Conservation (phyloP, 2,888 invertebrate species). For the Drosophila flavopinicola region DNA sequence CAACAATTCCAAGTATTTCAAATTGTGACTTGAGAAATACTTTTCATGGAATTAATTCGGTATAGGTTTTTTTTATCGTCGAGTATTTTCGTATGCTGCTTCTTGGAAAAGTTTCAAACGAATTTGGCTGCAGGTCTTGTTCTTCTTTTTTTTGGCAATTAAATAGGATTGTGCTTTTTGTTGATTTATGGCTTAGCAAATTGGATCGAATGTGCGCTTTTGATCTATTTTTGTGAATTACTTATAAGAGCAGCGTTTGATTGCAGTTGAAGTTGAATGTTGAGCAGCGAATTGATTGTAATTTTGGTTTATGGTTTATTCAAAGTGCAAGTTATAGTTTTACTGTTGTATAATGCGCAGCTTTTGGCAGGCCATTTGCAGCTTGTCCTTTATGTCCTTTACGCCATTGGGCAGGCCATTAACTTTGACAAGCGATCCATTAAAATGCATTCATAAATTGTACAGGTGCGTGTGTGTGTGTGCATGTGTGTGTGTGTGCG, state of each 20-base stretch:
- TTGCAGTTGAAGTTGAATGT: too few species aligned
- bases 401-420: constrained; percentile 42
- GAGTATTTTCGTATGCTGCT: neutral
- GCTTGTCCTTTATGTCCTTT: constrained; percentile 31
- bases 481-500: constrained; percentile 11
- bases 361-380: constrained; percentile 46
- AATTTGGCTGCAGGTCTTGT: neutral
- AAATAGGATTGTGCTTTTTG: neutral
- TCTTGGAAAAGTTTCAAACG: neutral
- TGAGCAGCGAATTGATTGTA: too few species aligned
- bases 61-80: neutral
- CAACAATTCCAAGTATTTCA: neutral
- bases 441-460: constrained; percentile 74
- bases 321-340: neutral
- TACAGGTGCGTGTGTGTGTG: constrained; percentile 53
- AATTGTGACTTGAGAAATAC: neutral
- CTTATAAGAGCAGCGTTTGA: too few species aligned
- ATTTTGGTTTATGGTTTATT: too few species aligned
- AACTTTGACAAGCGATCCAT: constrained; percentile 72
- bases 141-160: neutral
- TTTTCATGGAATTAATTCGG: neutral
- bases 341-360: constrained; percentile 2
- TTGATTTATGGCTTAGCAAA: neutral
- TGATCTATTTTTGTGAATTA: too few species aligned
- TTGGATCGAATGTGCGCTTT: too few species aligned